These are phyloP conservation scores for Polyploca ridens DNA, from an alignment of 2,888 invertebrate species.

Conservation along the genomic window DNA sequence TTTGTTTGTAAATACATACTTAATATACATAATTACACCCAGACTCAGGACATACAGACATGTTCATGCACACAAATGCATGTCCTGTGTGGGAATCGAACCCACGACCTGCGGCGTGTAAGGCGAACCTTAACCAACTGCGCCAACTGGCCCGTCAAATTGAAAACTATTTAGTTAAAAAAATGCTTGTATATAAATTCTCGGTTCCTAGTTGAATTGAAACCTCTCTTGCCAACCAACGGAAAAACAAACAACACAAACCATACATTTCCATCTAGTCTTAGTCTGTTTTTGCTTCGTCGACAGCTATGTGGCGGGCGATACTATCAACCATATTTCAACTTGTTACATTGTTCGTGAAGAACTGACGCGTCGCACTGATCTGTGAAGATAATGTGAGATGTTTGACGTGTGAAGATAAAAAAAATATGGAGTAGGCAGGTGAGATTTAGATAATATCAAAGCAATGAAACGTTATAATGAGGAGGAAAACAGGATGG, in stretches of 20 bases:
- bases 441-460: slow-evolving; percentile 48
- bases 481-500: slow-evolving; percentile 18
- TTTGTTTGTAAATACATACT: too few relatives aligned
- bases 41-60: too few relatives aligned
- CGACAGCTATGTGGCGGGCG: slow-evolving; percentile 39
- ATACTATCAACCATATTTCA: slow-evolving; percentile 54
- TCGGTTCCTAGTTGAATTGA: background rate
- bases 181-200: background rate
- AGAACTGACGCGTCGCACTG: slow-evolving; percentile 58
- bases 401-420: slow-evolving; percentile 67
- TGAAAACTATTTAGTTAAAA: too few relatives aligned
- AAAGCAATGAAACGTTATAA: slow-evolving; percentile 32
- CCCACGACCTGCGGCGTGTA: too few relatives aligned
- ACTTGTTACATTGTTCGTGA: slow-evolving; percentile 56
- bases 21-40: too few relatives aligned
- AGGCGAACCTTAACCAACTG: too few relatives aligned
- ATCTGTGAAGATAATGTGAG: slow-evolving; percentile 62
- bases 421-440: slow-evolving; percentile 53
- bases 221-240: background rate
- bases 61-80: too few relatives aligned
- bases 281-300: slow-evolving; percentile 48
- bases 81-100: too few relatives aligned
- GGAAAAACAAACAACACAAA: background rate
- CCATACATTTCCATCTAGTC: slow-evolving; percentile 41
- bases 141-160: too few relatives aligned